Conservation (phyloP, 2,888 invertebrate species). For the Lasioglossum malachurum region DNA sequence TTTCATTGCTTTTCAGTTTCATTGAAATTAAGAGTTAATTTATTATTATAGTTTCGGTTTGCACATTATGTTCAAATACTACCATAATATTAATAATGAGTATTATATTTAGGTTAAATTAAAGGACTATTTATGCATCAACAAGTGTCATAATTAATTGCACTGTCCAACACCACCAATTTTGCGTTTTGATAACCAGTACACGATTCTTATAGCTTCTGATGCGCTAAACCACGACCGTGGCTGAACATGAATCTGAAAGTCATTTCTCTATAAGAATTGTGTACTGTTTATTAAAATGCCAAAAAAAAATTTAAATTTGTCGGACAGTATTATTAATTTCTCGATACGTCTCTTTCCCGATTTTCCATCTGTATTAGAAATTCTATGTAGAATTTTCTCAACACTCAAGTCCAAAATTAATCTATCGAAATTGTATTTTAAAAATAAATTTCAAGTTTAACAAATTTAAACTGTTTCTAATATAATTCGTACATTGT, state of each 20-base stretch:
- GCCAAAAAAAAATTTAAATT: neutral
- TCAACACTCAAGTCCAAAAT: conserved; percentile 10
- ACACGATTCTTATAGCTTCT: neutral
- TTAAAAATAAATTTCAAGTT: conserved; percentile 51
- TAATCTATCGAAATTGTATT: conserved; percentile 30
- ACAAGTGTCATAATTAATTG: conserved; percentile 3
- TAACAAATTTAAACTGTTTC: conserved; percentile 40
- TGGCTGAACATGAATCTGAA: neutral
- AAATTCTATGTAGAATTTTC: conserved; percentile 7
- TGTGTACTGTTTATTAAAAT: neutral
- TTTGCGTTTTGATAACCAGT: neutral
- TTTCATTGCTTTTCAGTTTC: conserved; percentile 44
- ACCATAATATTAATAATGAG: conserved; percentile 45
- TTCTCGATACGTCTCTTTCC: conserved; percentile 19
- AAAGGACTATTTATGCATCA: conserved; percentile 26
- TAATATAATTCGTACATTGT: conserved; percentile 49
- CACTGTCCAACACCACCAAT: neutral
- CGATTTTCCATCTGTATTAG: conserved; percentile 16
- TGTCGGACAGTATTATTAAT: conserved; percentile 7
- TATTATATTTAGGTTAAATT: conserved; percentile 44
- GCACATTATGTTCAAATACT: conserved; percentile 44
- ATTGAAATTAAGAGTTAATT: conserved; percentile 29
- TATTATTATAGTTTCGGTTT: conserved; percentile 31
- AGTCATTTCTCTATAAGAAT: neutral
- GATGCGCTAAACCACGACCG: neutral